A percentile compares a stretch with the other conserved stretches of the same genome.
These are phyloP conservation scores for Deilephila elpenor DNA, from an alignment of 2,888 invertebrate genomes.

Conservation along the genomic window DNA sequence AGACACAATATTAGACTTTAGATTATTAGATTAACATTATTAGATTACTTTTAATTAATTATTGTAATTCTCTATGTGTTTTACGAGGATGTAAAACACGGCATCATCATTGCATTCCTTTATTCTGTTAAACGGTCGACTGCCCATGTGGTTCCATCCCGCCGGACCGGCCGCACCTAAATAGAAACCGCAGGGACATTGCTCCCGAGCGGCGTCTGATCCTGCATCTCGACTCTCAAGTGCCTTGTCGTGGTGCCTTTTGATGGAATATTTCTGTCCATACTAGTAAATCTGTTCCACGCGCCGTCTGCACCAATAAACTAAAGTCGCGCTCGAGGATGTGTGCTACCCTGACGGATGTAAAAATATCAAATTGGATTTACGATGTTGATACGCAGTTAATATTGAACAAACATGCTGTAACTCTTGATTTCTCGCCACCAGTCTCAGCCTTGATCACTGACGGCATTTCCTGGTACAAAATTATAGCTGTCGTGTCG, in stretches of 20 bases:
- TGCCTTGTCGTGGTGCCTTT: conserved; percentile 72
- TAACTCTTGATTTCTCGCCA: conserved; percentile 47
- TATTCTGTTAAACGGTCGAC: conserved; percentile 75
- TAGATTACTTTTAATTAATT: neutral
- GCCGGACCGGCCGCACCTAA: conserved; percentile 82
- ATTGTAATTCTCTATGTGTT: conserved; percentile 37
- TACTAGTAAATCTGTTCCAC: conserved; percentile 34
- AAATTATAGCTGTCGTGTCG: conserved; percentile 43
- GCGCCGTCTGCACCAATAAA: conserved; percentile 32
- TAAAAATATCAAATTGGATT: conserved; percentile 45
- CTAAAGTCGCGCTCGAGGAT: conserved; percentile 28
- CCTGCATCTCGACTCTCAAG: conserved; percentile 72
- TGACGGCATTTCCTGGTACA: conserved; percentile 59
- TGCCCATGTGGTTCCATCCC: conserved; percentile 77
- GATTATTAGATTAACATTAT: neutral
- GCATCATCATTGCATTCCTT: conserved; percentile 70
- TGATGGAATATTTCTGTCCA: conserved; percentile 45
- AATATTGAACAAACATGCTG: conserved; percentile 47
- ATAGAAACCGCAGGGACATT: conserved; percentile 84
- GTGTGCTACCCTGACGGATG: conserved; percentile 36
- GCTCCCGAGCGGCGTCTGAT: conserved; percentile 76
- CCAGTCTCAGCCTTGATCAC: conserved; percentile 54
- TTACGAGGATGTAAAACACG: conserved; percentile 46
- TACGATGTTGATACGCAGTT: conserved; percentile 50
- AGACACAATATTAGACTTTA: too few species aligned